Evolutionary conservation across 2,888 invertebrate genomes (phyloP).

Genomic region (Sylvicola cinctus): DNA sequence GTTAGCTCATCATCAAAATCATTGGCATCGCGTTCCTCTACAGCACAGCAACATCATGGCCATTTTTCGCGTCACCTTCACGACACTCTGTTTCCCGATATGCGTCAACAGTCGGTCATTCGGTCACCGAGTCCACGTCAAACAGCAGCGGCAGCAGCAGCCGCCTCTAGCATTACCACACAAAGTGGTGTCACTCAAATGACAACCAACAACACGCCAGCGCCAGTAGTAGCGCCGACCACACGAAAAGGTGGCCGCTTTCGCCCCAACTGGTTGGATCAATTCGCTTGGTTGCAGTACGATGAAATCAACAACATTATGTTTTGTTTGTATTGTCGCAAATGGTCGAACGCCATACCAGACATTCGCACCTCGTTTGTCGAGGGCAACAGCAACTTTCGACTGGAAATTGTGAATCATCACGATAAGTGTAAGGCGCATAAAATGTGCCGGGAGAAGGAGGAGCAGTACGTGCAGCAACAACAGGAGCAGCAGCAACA

Average conservation of each 20-base stretch:
- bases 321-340: conserved; percentile 53
- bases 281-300: conserved; percentile 52
- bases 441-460: conserved; percentile 37
- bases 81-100: conserved; percentile 11
- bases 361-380: conserved; percentile 59
- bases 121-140: conserved; percentile 11
- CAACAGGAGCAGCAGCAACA: conserved; percentile 6
- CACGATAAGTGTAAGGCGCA: conserved; percentile 63
- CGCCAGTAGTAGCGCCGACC: conserved; percentile 13
- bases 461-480: conserved; percentile 16
- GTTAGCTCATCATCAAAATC: background rate
- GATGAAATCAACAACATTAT: conserved; percentile 44
- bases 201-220: conserved; percentile 16
- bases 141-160: conserved; percentile 26
- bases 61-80: background rate
- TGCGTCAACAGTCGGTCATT: conserved; percentile 15
- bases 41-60: background rate
- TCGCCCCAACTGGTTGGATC: conserved; percentile 41
- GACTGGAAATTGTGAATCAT: conserved; percentile 57
- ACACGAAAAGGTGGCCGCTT: conserved; percentile 42
- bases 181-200: conserved; percentile 6
- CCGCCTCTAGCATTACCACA: conserved; percentile 8
- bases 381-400: conserved; percentile 56
- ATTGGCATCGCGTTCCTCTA: background rate
- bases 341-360: conserved; percentile 47